Evolutionary conservation across 2,113 vertebrate species (phyloP).

Genomic region (Erythrocercus mccallii): DNA sequence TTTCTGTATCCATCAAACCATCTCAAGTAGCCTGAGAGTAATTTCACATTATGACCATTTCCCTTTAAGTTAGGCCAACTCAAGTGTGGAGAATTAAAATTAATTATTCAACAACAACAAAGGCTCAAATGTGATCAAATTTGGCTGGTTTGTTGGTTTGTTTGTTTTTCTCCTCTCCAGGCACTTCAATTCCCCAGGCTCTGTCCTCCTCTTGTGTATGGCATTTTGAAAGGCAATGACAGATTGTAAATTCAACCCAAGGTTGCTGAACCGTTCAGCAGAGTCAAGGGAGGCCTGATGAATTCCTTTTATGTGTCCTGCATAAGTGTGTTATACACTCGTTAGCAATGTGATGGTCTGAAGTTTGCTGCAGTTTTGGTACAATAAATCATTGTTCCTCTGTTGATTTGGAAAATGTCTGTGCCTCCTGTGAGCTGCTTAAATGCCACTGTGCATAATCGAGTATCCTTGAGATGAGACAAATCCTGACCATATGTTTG

Average conservation of each 20-base stretch:
- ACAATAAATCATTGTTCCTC: background rate
- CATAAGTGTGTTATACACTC: conserved; percentile 24
- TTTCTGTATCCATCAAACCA: background rate
- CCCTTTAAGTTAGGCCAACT: background rate
- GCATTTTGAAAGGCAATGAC: conserved; percentile 45
- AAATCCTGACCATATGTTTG: background rate
- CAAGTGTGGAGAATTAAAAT: background rate
- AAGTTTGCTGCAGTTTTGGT: background rate
- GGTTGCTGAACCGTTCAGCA: conserved; percentile 28
- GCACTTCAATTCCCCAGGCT: background rate
- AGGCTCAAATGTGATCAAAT: background rate
- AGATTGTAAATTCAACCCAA: conserved; percentile 39
- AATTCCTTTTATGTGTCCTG: conserved; percentile 13
- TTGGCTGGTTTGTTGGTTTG: background rate
- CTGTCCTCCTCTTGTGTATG: background rate
- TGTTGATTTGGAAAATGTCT: background rate
- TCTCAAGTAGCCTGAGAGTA: background rate
- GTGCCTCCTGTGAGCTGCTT: background rate
- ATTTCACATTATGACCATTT: background rate
- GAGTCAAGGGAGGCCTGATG: conserved; percentile 39
- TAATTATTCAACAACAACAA: background rate
- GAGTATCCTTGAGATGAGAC: background rate
- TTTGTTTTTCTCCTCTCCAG: background rate
- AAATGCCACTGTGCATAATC: background rate
- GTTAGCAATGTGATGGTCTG: conserved; percentile 1